Evolutionary conservation across 2,113 vertebrate species (phyloP).

Genomic region (Hydrolagus affinis): DNA sequence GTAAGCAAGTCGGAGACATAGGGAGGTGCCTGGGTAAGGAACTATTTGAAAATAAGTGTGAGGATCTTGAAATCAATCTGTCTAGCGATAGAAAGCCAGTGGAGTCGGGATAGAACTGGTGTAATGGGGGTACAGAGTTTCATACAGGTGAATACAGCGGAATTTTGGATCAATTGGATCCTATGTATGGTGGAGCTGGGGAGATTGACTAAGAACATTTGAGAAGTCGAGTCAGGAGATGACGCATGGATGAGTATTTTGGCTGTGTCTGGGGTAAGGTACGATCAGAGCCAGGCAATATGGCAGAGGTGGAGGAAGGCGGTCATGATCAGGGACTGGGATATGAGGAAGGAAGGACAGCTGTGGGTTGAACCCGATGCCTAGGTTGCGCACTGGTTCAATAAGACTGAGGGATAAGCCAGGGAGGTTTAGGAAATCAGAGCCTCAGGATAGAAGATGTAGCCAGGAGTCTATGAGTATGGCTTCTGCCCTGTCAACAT

Average conservation of each 20-base stretch:
- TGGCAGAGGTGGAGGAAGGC: neutral
- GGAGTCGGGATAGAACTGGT: too few relatives aligned
- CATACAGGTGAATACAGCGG: neutral
- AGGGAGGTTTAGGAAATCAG: neutral
- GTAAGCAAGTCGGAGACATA: too few relatives aligned
- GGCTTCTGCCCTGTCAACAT: neutral
- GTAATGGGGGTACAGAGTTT: too few relatives aligned
- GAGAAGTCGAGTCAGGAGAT: neutral
- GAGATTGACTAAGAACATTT: neutral
- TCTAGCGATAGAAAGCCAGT: too few relatives aligned
- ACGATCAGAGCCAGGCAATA: neutral
- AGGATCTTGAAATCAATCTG: too few relatives aligned
- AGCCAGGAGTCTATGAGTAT: neutral
- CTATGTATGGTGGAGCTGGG: neutral
- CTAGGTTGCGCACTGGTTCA: neutral
- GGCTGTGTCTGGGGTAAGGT: neutral
- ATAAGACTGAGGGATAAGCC: neutral
- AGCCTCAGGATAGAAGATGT: neutral
- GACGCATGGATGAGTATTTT: neutral
- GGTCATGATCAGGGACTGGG: neutral
- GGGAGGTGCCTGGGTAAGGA: too few relatives aligned
- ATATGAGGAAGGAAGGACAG: neutral
- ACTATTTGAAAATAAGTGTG: too few relatives aligned
- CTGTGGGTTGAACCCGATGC: neutral
- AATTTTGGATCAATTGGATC: neutral